Evolutionary conservation across 1,140 invertebrate genomes (phyloP).

Genomic region (Zelostemma sp.): DNA sequence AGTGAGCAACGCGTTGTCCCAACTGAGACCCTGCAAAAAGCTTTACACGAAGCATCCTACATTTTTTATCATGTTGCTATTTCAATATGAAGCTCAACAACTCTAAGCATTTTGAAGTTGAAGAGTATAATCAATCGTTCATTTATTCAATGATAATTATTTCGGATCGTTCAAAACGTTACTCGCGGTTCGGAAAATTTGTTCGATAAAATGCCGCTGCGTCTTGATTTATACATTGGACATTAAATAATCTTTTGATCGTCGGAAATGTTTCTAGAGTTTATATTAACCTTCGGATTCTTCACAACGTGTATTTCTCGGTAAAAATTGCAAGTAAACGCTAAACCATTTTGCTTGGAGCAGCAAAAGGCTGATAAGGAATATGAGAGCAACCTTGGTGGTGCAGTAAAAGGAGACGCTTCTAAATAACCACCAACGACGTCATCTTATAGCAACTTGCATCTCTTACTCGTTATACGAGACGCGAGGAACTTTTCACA

Average conservation of each 20-base stretch:
- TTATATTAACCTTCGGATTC: no score
- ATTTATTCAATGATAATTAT: no score
- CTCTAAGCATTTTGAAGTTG: no score
- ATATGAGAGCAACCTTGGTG: constrained; percentile 7
- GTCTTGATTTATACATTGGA: not conserved
- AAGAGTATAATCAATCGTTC: no score
- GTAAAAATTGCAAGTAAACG: constrained; percentile 12
- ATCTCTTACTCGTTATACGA: constrained; percentile 27
- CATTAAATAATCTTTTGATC: no score
- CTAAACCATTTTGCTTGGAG: constrained; percentile 11
- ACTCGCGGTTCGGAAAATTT: no score
- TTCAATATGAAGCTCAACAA: no score
- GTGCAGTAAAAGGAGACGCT: constrained; percentile 13
- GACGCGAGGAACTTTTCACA: constrained; percentile 31
- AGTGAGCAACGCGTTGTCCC: constrained; percentile 16
- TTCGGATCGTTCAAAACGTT: no score
- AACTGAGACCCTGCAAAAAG: constrained; percentile 19
- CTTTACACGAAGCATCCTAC: constrained; percentile 13
- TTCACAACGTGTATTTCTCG: no score
- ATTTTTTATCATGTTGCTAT: constrained; percentile 18
- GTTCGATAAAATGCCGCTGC: no score
- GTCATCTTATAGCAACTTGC: constrained; percentile 28
- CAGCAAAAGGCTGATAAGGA: constrained; percentile 21
- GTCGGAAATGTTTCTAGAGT: no score
- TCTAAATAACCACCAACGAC: constrained; percentile 34